Base-by-base conservation (phyloP, 1,140 invertebrate genomes). In the Zaprionus tsacasi region DNA sequence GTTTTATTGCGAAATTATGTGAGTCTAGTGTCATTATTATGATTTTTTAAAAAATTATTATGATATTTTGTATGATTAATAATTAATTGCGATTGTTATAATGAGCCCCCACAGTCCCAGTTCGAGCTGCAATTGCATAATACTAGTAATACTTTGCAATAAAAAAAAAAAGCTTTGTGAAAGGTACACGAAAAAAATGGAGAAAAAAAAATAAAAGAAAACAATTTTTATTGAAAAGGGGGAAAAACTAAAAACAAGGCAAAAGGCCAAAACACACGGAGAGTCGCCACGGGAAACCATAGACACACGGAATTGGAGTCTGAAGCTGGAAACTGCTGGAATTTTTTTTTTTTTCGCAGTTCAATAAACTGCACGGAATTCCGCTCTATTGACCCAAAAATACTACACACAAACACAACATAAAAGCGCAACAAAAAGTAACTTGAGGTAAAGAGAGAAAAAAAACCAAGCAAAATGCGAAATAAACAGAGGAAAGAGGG, bases 341-440 rank as follows among this genome's bases (percentile, higher is more conserved):
- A 66, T 1, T 30, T 2, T 30, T 30, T 30, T 27, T 30, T 30
- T 30, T 30, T 59, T 69, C 61, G 76, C 76, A 82, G 82, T 86
- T 86, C 82, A 87, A 82, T 81, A 86, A 86, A 86, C 82, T 77
- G 68, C 66, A 64, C 65, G 82, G 83, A 88, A 88, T 88, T 87
- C 73, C 69, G 86, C 87, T 83, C 83, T 80, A 87, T 87, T 87
- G 82, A 87, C 82, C 82, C 70, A 88, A 88, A 86, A 86, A 82
- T 40, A 71, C 43, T 25, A 61, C 61, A 76, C 57, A 76, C 57
- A 82, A 63, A 66, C 33, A 75, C 59, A 61, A 68, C 54, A 30
- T 61, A 67, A 66, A 64, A 13, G 57, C 33, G 15, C 38, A 27
- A 17, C 72, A 79, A 86, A 76, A 73, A 21, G 58, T 75, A 55